Conservation (phyloP, 2,888 invertebrate species). For the Leucophenga maculata region DNA sequence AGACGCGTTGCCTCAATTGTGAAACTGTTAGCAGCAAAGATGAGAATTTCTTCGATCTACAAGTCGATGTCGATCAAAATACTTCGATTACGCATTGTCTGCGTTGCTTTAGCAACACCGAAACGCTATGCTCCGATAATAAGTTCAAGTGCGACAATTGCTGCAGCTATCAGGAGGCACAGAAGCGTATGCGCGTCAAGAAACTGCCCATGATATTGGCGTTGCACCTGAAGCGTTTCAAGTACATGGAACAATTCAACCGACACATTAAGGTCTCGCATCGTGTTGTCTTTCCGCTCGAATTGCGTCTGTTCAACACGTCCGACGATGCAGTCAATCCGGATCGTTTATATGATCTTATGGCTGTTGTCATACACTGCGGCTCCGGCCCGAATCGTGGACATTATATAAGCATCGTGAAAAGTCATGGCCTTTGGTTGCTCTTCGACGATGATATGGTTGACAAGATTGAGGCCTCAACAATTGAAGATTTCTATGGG, state of each 20-base stretch:
- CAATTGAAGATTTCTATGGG: constrained; percentile 99
- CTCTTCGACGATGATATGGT: constrained; percentile 99
- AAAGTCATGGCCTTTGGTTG: constrained; percentile 99
- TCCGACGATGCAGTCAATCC: constrained; percentile 99
- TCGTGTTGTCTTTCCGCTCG: constrained; percentile 98
- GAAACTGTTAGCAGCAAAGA: constrained; percentile 99
- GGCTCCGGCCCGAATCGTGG: constrained; percentile 99
- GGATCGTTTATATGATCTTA: constrained; percentile 97
- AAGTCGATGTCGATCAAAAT: constrained; percentile 99
- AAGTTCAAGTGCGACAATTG: constrained; percentile 99
- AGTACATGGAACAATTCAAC: constrained; percentile 97
- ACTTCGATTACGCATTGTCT: constrained; percentile 99
- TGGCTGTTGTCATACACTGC: constrained; percentile 99
- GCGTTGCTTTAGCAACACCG: constrained; percentile 97
- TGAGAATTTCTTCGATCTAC: constrained; percentile 98
- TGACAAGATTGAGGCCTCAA: constrained; percentile 99
- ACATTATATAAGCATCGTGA: constrained; percentile 99
- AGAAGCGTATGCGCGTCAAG: constrained; percentile 98
- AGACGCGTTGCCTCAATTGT: constrained; percentile 98
- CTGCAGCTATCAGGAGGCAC: constrained; percentile 99
- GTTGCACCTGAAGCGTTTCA: constrained; percentile 96
- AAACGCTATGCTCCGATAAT: constrained; percentile 98
- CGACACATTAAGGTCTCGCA: constrained; percentile 99
- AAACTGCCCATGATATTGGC: constrained; percentile 98
- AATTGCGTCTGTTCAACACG: constrained; percentile 96